These are phyloP conservation scores for Drosophila lacicola DNA, from an alignment of 2,888 invertebrate species.

Conservation along the genomic window DNA sequence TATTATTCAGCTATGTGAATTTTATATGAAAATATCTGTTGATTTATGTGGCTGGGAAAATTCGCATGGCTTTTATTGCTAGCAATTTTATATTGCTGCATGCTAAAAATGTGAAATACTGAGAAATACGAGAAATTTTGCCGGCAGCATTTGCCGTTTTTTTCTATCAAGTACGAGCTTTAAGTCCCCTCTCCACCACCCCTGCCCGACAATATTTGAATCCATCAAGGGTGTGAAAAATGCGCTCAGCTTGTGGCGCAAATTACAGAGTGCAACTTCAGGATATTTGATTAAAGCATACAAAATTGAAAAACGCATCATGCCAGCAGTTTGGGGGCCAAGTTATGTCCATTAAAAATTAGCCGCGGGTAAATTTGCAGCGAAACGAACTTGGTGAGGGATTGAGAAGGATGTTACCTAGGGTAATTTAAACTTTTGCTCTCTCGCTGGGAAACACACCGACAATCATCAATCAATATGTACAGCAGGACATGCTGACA, in stretches of 20 bases:
- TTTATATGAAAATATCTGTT: slow-evolving; percentile 53
- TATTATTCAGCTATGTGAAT: slow-evolving; percentile 38
- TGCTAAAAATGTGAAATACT: slow-evolving; percentile 33
- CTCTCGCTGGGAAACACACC: slow-evolving; percentile 49
- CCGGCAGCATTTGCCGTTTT: slow-evolving; percentile 16
- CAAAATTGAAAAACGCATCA: slow-evolving; percentile 55
- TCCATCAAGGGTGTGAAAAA: slow-evolving; percentile 38
- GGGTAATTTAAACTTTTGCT: slow-evolving; percentile 71
- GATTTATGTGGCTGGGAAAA: slow-evolving; percentile 61
- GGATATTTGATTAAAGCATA: slow-evolving; percentile 67
- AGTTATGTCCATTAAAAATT: slow-evolving; percentile 76
- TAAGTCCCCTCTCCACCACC: background rate
- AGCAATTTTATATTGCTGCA: slow-evolving; percentile 46
- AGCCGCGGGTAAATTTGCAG: slow-evolving; percentile 53
- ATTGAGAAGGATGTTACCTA: slow-evolving; percentile 26
- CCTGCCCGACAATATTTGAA: background rate
- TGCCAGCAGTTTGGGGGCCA: slow-evolving; percentile 41
- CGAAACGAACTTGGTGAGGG: slow-evolving; percentile 1
- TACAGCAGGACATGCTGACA: slow-evolving; percentile 50
- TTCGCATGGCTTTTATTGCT: slow-evolving; percentile 49
- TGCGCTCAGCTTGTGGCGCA: slow-evolving; percentile 39
- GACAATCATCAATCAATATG: slow-evolving; percentile 77
- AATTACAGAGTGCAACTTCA: slow-evolving; percentile 51
- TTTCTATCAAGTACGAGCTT: slow-evolving; percentile 9
- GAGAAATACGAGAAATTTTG: slow-evolving; percentile 22